Conservation (phyloP, 1,140 invertebrate species). For the Papilio glaucus region DNA sequence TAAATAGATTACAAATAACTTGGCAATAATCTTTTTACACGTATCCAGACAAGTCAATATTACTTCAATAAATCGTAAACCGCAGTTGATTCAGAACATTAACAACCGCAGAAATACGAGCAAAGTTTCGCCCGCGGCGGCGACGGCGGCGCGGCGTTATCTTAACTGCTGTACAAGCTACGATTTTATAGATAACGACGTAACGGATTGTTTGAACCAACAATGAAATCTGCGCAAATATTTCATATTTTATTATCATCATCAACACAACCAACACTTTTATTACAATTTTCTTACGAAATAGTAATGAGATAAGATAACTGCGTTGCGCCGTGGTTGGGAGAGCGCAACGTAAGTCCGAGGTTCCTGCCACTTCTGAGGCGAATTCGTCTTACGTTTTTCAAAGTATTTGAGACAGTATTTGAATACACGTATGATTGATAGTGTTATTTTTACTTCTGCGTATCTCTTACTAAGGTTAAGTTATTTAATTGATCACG, state of each 20-base stretch:
- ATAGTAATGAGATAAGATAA: background rate
- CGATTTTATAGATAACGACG: constrained; percentile 23
- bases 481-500: too few species aligned
- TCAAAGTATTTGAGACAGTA: too few species aligned
- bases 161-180: constrained; percentile 18
- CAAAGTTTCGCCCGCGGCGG: constrained; percentile 20
- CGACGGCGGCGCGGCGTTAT: background rate
- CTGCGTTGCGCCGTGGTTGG: background rate
- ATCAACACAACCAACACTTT: constrained; percentile 3
- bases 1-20: constrained; percentile 18
- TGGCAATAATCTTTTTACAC: constrained; percentile 8
- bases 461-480: too few species aligned
- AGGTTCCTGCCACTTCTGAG: too few species aligned
- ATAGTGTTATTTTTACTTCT: too few species aligned
- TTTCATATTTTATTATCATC: constrained; percentile 10
- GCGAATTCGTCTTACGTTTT: too few species aligned
- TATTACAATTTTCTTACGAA: constrained; percentile 8
- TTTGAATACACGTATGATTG: too few species aligned
- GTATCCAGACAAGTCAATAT: constrained; percentile 23
- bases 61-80: constrained; percentile 26
- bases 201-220: constrained; percentile 20
- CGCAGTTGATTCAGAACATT: constrained; percentile 26
- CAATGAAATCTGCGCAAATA: constrained; percentile 1
- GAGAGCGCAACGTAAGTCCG: background rate
- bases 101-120: constrained; percentile 30